Conservation (phyloP, 1,140 invertebrate species). For the Antheraea mylitta region DNA sequence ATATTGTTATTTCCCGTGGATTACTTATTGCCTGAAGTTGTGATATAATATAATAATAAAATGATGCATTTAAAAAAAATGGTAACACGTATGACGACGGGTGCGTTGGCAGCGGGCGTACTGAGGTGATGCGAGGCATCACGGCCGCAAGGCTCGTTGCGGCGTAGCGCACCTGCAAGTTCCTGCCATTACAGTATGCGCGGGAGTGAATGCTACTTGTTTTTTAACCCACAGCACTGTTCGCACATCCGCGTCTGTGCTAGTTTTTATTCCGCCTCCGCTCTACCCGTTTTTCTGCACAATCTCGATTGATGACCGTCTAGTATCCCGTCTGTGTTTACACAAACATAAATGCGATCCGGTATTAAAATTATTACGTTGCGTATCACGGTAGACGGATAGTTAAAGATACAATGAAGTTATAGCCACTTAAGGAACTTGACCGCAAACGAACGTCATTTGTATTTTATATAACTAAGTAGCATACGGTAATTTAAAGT, state of each 20-base stretch:
- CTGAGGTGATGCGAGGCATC: background rate
- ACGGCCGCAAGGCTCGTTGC: no score
- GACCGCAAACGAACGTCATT: background rate
- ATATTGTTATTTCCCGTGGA: constrained; percentile 25
- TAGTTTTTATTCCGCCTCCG: constrained; percentile 53
- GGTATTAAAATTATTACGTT: constrained; percentile 11
- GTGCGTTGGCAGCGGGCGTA: no score
- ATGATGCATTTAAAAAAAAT: no score
- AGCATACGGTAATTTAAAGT: background rate
- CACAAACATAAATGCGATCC: constrained; percentile 30
- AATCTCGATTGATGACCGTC: constrained; percentile 61
- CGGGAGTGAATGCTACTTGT: constrained; percentile 39
- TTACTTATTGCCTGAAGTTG: constrained; percentile 25
- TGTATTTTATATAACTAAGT: background rate
- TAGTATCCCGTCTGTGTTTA: constrained; percentile 50
- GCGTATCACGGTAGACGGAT: constrained; percentile 12
- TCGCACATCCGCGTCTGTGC: constrained; percentile 63
- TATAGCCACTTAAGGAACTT: background rate
- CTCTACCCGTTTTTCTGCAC: constrained; percentile 51
- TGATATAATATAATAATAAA: constrained; percentile 15
- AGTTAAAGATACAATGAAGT: background rate
- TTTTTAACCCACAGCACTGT: constrained; percentile 36
- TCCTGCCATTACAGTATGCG: background rate
- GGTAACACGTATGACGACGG: no score
- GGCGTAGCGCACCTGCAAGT: background rate